Percentiles rank a stretch among this genome's conserved stretches.
Conservation (phyloP, 2,797 vertebrate genomes). For the Geotrypetes seraphini region DNA sequence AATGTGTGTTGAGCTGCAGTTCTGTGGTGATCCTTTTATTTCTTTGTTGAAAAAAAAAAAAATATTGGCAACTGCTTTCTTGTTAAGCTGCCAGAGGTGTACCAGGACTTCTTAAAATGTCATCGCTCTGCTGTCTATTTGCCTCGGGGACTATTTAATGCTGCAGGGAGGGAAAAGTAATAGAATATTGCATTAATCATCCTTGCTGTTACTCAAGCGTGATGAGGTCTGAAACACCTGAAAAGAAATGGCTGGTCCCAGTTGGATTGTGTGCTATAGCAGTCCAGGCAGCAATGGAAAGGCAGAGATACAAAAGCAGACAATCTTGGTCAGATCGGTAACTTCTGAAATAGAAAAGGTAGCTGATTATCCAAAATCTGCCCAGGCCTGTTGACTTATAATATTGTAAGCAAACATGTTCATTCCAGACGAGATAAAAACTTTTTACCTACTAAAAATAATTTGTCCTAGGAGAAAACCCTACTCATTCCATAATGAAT, state of each 20-base stretch:
- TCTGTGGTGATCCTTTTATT: constrained; percentile 11
- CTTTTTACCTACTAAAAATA: no score
- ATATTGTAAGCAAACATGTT: not conserved
- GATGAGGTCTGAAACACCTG: constrained; percentile 20
- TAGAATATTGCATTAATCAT: constrained; percentile 29
- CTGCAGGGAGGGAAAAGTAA: constrained; percentile 3
- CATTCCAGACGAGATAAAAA: no score
- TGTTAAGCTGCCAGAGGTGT: constrained; percentile 17
- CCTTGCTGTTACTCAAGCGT: constrained; percentile 15
- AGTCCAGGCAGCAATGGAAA: constrained; percentile 4
- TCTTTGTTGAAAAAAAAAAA: constrained; percentile 1
- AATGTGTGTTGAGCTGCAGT: not conserved
- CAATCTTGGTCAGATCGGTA: constrained; percentile 5
- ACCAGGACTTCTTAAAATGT: constrained; percentile 27
- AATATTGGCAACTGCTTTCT: constrained; percentile 20
- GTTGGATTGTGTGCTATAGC: constrained; percentile 1
- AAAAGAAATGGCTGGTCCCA: constrained; percentile 18
- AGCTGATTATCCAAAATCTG: constrained; percentile 1
- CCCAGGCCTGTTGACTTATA: not conserved
- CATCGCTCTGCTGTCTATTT: constrained; percentile 14
- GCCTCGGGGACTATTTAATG: constrained; percentile 25
- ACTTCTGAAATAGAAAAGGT: not conserved
- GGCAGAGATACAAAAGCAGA: constrained; percentile 6
- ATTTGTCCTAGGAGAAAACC: no score
- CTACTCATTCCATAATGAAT: no score